A percentile compares a stretch with the other conserved stretches of the same genome.
Evolutionary conservation across 2,888 invertebrate species (phyloP).

Genomic region (Cantharis rustica): DNA sequence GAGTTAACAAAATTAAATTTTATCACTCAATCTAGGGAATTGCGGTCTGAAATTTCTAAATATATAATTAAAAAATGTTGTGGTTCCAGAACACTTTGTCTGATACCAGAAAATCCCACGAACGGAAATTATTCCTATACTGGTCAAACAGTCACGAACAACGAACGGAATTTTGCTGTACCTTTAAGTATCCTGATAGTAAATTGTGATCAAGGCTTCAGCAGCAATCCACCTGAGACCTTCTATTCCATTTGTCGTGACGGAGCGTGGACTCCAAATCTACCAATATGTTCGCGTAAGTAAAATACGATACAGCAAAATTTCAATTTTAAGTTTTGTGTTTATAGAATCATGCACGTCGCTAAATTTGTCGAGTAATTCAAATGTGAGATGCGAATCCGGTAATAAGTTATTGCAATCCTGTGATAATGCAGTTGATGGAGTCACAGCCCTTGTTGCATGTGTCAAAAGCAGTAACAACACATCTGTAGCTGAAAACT

Average conservation of each 20-base stretch:
- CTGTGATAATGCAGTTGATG: constrained; percentile 33
- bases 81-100: background rate
- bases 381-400: constrained; percentile 1
- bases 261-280: constrained; percentile 9
- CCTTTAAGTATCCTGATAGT: constrained; percentile 33
- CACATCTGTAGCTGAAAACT: background rate
- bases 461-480: constrained; percentile 42
- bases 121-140: background rate
- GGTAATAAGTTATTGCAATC: background rate
- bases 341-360: constrained; percentile 3
- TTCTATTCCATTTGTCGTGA: constrained; percentile 5
- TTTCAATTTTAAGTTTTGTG: background rate
- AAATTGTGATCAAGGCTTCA: constrained; percentile 28
- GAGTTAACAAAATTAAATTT: background rate
- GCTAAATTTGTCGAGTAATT: background rate
- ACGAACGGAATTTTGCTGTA: constrained; percentile 17
- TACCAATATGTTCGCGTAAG: constrained; percentile 13
- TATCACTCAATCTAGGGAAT: background rate
- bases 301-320: background rate
- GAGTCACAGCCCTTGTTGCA: constrained; percentile 35
- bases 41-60: background rate
- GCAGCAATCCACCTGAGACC: background rate
- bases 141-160: background rate
- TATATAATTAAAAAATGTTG: background rate
- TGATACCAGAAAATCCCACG: background rate